Percentiles rank a stretch among this genome's conserved stretches.
phyloP scores from a whole-genome alignment of 2,113 vertebrate genomes.

The Pteropus alecto region DNA sequence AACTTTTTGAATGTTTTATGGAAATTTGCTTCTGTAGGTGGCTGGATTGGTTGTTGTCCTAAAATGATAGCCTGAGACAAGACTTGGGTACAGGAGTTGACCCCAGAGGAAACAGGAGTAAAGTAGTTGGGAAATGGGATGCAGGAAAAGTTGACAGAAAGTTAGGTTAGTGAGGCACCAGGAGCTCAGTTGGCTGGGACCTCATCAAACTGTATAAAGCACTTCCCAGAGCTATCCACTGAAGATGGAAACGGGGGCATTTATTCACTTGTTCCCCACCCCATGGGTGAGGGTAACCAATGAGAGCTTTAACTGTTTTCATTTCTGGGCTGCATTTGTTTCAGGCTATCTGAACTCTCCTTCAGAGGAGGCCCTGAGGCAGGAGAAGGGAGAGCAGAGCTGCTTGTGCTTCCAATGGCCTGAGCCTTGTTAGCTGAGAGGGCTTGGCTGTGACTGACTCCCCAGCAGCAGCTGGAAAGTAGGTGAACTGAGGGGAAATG shows the following conservation, averaged over 20 bases:
- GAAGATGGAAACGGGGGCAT: not conserved
- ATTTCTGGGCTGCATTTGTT: not conserved
- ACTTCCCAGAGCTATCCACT: not conserved
- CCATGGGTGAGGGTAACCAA: not conserved
- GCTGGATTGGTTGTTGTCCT: not conserved
- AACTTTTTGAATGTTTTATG: not conserved
- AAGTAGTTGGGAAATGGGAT: not conserved
- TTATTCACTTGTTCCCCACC: not conserved
- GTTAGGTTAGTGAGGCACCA: not conserved
- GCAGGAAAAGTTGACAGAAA: not conserved
- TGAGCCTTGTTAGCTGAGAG: not conserved
- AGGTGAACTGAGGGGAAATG: not conserved
- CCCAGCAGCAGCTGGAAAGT: not conserved
- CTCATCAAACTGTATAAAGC: not conserved
- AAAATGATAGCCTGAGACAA: not conserved
- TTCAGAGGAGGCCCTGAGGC: not conserved
- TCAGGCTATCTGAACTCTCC: not conserved
- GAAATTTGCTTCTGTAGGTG: not conserved
- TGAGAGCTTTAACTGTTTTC: not conserved
- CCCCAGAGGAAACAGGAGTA: not conserved
- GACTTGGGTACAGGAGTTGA: not conserved
- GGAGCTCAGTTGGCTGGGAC: fast-evolving
- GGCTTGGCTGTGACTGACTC: not conserved
- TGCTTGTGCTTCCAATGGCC: too few relatives aligned
- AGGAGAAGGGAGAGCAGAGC: not conserved